phyloP scores from a whole-genome alignment of 2,888 invertebrate species.

The Aquatica leii region DNA sequence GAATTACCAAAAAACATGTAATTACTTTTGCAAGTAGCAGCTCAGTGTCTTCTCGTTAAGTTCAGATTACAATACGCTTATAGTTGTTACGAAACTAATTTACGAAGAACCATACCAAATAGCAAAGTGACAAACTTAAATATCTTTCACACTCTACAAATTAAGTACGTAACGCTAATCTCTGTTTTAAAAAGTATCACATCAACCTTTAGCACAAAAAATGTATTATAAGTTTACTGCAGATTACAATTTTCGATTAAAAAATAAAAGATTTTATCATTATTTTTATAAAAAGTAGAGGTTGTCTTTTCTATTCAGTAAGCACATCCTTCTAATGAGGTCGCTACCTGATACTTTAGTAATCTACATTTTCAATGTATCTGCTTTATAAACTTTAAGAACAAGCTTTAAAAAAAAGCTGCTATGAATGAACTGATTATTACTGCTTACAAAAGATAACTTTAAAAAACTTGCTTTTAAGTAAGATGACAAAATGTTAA shows the following conservation, averaged over 20 bases:
- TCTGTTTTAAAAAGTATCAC: background rate
- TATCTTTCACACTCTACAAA: too few species aligned
- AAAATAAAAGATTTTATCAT: constrained; percentile 7
- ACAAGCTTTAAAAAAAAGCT: background rate
- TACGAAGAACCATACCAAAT: too few species aligned
- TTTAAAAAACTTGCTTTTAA: constrained; percentile 5
- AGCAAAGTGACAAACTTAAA: too few species aligned
- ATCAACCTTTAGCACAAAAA: background rate
- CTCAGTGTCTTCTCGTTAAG: too few species aligned
- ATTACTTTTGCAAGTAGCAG: too few species aligned
- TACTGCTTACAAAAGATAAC: background rate
- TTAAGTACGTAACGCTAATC: too few species aligned
- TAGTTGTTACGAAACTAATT: too few species aligned
- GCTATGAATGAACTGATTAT: background rate
- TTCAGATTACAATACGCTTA: too few species aligned
- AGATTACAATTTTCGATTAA: background rate
- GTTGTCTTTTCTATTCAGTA: constrained; percentile 4
- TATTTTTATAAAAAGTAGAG: constrained; percentile 6
- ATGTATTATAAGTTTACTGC: background rate
- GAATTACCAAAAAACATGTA: too few species aligned
- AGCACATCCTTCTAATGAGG: constrained; percentile 9
- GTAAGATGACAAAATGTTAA: too few species aligned
- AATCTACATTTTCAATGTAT: constrained; percentile 7
- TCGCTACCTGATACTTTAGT: constrained; percentile 1
- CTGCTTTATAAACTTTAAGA: constrained; percentile 4